A percentile compares a stretch with the other conserved stretches of the same genome.
These are phyloP conservation scores for Dicyrtoma fusca DNA, from an alignment of 2,888 invertebrate species.

Conservation along the genomic window DNA sequence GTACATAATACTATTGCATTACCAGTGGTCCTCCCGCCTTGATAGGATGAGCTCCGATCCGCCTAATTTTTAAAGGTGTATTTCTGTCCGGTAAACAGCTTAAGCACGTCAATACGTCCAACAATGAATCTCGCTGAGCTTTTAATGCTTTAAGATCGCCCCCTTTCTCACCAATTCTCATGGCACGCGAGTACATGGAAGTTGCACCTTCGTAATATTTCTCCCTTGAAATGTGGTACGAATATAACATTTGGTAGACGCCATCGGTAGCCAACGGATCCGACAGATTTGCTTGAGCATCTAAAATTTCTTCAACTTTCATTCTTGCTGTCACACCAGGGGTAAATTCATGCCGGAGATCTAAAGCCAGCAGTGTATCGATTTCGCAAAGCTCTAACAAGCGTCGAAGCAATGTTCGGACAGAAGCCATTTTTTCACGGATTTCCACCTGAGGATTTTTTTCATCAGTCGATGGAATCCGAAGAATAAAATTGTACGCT, in stretches of 20 bases:
- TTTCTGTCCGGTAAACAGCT: conserved; percentile 43
- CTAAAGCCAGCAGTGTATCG: conserved; percentile 47
- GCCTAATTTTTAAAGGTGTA: conserved; percentile 45
- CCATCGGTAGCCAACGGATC: conserved; percentile 51
- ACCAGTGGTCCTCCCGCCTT: conserved; percentile 26
- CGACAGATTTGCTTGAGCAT: conserved; percentile 52
- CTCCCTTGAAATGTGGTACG: conserved; percentile 50
- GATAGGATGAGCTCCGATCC: conserved; percentile 42
- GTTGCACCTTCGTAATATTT: conserved; percentile 54
- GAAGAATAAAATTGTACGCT: conserved; percentile 50
- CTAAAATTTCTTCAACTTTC: conserved; percentile 53
- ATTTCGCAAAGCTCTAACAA: conserved; percentile 50
- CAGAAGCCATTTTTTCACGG: conserved; percentile 50
- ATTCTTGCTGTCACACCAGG: conserved; percentile 42
- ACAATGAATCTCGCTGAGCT: conserved; percentile 49
- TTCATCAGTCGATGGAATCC: conserved; percentile 36
- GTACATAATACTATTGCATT: neutral
- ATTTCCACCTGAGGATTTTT: conserved; percentile 34
- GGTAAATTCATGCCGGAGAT: conserved; percentile 47
- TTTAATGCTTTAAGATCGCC: conserved; percentile 47
- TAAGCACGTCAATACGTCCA: conserved; percentile 54
- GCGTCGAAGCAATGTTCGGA: conserved; percentile 50
- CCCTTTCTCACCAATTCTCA: conserved; percentile 53
- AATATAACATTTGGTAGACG: conserved; percentile 54
- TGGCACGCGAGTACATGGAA: conserved; percentile 51